phyloP scores from a whole-genome alignment of 2,113 vertebrate species.

The Cyanoramphus novaezelandiae region DNA sequence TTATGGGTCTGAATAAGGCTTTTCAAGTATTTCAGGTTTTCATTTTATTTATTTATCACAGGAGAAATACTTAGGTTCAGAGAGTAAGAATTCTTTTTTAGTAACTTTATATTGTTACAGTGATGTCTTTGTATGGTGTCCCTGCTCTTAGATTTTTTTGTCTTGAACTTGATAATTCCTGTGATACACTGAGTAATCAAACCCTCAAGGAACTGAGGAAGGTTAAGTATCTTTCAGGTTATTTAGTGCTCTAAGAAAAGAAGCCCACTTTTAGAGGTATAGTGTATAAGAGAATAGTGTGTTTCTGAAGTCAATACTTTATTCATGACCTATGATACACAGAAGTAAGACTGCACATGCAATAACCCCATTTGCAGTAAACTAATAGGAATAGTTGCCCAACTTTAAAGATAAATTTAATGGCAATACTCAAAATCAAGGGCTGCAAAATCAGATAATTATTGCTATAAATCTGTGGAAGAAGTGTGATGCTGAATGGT shows the following conservation, averaged over 20 bases:
- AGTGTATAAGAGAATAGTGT: neutral
- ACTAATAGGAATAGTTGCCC: neutral
- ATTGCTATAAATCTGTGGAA: neutral
- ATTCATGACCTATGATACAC: neutral
- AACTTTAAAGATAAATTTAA: neutral
- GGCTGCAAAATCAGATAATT: neutral
- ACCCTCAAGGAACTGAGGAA: neutral
- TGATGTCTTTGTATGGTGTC: neutral
- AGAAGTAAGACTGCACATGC: neutral
- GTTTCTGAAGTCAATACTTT: neutral
- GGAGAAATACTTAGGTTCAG: neutral
- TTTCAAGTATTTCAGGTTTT: neutral
- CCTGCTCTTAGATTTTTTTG: neutral
- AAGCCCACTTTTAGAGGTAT: neutral
- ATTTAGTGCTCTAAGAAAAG: neutral
- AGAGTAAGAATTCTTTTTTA: neutral
- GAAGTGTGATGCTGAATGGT: neutral
- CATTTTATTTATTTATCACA: neutral
- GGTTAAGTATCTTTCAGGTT: neutral
- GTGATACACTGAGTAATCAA: neutral
- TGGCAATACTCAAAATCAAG: neutral
- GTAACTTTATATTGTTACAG: neutral
- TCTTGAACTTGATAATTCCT: neutral
- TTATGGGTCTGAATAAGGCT: neutral
- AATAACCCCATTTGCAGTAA: neutral